Conservation (phyloP, 1,140 invertebrate species). For the Heliconius eleuchia region DNA sequence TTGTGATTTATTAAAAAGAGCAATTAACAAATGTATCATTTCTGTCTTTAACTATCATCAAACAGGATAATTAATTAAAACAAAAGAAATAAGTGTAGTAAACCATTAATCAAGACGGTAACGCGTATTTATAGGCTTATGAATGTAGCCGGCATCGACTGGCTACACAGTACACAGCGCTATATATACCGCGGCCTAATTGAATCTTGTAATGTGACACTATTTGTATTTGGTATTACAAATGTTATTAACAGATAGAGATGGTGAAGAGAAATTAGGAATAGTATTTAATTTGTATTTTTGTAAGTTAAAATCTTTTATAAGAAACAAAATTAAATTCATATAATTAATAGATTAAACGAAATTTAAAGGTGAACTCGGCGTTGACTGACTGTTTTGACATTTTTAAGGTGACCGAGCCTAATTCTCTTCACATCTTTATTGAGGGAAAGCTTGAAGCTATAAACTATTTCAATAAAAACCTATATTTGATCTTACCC, state of each 20-base stretch:
- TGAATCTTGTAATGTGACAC: slow-evolving; percentile 32
- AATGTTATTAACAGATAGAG: neutral
- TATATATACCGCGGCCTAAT: slow-evolving; percentile 35
- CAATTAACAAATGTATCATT: too few relatives aligned
- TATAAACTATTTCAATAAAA: too few relatives aligned
- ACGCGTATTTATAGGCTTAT: slow-evolving; percentile 2
- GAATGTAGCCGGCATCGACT: slow-evolving; percentile 8
- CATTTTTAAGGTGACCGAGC: too few relatives aligned
- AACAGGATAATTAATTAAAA: neutral
- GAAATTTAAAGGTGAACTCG: neutral
- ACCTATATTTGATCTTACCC: too few relatives aligned
- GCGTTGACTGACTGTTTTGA: neutral
- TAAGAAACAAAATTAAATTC: neutral
- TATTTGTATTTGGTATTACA: slow-evolving; percentile 13
- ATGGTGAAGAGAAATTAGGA: neutral
- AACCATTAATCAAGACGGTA: neutral
- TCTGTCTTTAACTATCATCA: too few relatives aligned
- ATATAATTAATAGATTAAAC: neutral
- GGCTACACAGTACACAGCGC: neutral
- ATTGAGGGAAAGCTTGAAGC: too few relatives aligned
- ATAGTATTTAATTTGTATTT: neutral
- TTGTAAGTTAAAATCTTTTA: neutral
- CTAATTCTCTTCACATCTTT: too few relatives aligned
- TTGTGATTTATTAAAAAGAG: neutral
- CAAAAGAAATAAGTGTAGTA: neutral